These are phyloP conservation scores for Anisognathus igniventris DNA, from an alignment of 2,797 vertebrate genomes.

Conservation along the genomic window DNA sequence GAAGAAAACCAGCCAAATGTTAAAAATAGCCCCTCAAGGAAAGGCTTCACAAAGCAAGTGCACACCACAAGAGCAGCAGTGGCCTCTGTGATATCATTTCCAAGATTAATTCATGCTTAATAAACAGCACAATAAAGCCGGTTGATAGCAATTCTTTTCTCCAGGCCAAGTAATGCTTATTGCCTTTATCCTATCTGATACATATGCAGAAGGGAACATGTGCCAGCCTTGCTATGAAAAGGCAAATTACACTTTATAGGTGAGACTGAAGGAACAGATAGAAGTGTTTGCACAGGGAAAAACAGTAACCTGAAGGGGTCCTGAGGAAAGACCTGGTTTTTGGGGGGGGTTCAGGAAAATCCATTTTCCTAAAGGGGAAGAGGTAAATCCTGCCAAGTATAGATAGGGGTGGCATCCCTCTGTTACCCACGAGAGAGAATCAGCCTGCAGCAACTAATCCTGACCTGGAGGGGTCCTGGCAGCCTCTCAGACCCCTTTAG, in stretches of 20 bases:
- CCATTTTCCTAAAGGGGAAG: not conserved
- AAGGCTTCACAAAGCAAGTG: constrained; percentile 42
- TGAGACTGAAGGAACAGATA: not conserved
- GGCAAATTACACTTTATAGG: not conserved
- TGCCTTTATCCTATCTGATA: not conserved
- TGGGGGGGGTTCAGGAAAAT: not conserved
- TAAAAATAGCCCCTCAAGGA: constrained; percentile 41
- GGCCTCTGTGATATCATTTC: constrained; percentile 36
- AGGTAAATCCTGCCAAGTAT: not conserved
- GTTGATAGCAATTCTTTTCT: not conserved
- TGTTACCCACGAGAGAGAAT: accelerated
- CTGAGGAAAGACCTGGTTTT: accelerated
- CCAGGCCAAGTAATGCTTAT: not conserved
- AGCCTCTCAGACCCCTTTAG: accelerated
- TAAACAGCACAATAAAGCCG: not conserved
- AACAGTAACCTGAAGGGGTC: not conserved
- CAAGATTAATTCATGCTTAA: constrained; percentile 17
- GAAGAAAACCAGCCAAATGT: constrained; percentile 35
- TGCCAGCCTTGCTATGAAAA: not conserved
- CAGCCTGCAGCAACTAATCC: not conserved
- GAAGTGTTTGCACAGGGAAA: not conserved
- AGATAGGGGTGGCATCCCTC: not conserved
- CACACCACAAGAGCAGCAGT: not conserved
- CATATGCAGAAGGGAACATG: accelerated
- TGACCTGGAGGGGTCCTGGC: not conserved